phyloP scores from a whole-genome alignment of 2,797 vertebrate species.

The Parotocinclus haroldoi region DNA sequence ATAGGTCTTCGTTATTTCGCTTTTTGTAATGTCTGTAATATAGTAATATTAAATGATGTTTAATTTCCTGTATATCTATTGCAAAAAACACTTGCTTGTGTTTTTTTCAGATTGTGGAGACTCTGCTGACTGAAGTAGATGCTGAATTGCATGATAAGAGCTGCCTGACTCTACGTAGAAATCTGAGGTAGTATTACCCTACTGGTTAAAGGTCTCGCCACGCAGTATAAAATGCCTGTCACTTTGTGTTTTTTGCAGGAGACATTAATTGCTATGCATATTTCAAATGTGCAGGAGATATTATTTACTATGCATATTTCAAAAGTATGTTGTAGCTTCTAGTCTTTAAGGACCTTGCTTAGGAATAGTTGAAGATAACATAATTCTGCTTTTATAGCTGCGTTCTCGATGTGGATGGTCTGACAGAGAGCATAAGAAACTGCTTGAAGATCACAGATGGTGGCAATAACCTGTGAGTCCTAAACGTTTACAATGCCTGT shows the following conservation, averaged over 20 bases:
- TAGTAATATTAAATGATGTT: too few relatives aligned
- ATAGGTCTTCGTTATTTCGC: too few relatives aligned
- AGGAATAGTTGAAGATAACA: not conserved
- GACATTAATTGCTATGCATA: too few relatives aligned
- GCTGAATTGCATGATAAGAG: constrained; percentile 48
- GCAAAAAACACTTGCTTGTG: not conserved
- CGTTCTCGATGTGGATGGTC: constrained; percentile 49
- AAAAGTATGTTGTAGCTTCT: too few relatives aligned
- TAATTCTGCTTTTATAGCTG: constrained; percentile 53
- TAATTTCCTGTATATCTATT: not conserved
- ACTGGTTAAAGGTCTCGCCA: not conserved
- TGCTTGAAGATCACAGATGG: constrained; percentile 55
- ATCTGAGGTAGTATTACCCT: constrained; percentile 55
- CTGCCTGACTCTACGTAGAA: constrained; percentile 44
- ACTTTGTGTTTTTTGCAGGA: too few relatives aligned
- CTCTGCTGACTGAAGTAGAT: constrained; percentile 59
- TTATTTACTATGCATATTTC: too few relatives aligned
- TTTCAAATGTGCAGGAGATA: too few relatives aligned
- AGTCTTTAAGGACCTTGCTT: too few relatives aligned
- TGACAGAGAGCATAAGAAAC: constrained; percentile 45
- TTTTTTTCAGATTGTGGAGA: constrained; percentile 61
- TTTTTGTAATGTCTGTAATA: too few relatives aligned
- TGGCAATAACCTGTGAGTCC: constrained; percentile 56
- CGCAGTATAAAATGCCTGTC: too few relatives aligned
- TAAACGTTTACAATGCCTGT: not conserved